Evolutionary conservation across 2,113 vertebrate species (phyloP).

Genomic region (Alligator sinensis): DNA sequence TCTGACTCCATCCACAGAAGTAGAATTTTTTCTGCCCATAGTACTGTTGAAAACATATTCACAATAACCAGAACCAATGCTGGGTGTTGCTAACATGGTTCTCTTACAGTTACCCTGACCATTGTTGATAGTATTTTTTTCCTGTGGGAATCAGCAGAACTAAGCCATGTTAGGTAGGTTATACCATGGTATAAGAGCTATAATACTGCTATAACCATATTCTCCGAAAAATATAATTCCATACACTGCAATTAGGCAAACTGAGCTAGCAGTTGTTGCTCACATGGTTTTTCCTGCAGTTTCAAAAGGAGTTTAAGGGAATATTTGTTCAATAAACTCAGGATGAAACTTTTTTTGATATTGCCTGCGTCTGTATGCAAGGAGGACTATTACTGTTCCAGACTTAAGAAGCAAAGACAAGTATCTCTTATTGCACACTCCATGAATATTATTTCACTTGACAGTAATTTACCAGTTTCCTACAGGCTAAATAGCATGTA

Average conservation of each 20-base stretch:
- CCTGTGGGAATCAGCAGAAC: not conserved
- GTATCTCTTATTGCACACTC: slow-evolving; percentile 23
- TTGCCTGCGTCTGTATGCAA: not conserved
- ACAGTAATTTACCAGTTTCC: slow-evolving; percentile 53
- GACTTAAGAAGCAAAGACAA: slow-evolving; percentile 15
- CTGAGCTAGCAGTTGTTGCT: not conserved
- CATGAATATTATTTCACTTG: slow-evolving; percentile 43
- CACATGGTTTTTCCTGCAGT: not conserved
- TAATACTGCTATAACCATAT: not conserved
- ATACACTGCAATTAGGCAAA: not conserved
- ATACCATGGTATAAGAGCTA: not conserved
- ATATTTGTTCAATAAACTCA: not conserved
- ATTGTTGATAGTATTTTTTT: not conserved
- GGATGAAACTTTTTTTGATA: not conserved
- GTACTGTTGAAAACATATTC: not conserved
- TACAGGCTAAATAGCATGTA: slow-evolving; percentile 64
- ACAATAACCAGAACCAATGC: not conserved
- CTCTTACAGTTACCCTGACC: not conserved
- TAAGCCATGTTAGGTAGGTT: not conserved
- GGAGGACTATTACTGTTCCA: slow-evolving; percentile 15
- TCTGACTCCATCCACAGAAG: not conserved
- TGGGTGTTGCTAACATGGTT: not conserved
- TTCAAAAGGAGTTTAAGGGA: slow-evolving; percentile 6
- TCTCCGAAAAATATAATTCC: not conserved
- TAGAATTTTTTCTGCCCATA: not conserved